These are phyloP conservation scores for Cebidichthys violaceus DNA, from an alignment of 2,113 vertebrate genomes.

Conservation along the genomic window DNA sequence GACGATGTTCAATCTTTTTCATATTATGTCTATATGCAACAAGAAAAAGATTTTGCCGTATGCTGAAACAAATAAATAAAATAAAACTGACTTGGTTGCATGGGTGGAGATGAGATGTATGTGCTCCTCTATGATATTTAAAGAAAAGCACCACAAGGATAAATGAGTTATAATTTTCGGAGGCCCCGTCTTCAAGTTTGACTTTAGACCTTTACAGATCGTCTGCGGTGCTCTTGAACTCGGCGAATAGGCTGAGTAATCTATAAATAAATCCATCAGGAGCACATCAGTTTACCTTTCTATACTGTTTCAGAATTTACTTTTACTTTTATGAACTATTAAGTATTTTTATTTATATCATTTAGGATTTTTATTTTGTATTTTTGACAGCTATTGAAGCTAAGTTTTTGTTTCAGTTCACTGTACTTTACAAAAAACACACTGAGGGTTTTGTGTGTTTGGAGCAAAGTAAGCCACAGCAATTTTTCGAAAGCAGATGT, in stretches of 20 bases:
- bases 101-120: background rate
- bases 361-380: background rate
- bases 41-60: background rate
- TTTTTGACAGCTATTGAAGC: too few species aligned
- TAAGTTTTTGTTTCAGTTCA: background rate
- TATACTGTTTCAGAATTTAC: background rate
- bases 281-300: conserved; percentile 17
- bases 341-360: background rate
- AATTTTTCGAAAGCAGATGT: conserved; percentile 29
- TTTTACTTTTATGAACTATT: background rate
- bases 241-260: conserved; percentile 9
- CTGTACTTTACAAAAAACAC: background rate
- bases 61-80: background rate
- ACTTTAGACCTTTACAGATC: conserved; percentile 18
- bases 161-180: conserved; percentile 5
- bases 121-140: background rate
- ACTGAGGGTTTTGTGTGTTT: conserved; percentile 15
- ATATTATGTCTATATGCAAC: too few species aligned
- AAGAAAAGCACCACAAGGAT: background rate
- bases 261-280: background rate
- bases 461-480: background rate
- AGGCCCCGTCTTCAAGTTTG: background rate
- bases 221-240: conserved; percentile 19
- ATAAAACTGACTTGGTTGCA: background rate
- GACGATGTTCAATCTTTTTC: too few species aligned